These are phyloP conservation scores for Anarrhichthys ocellatus DNA, from an alignment of 2,113 vertebrate species.

Conservation along the genomic window DNA sequence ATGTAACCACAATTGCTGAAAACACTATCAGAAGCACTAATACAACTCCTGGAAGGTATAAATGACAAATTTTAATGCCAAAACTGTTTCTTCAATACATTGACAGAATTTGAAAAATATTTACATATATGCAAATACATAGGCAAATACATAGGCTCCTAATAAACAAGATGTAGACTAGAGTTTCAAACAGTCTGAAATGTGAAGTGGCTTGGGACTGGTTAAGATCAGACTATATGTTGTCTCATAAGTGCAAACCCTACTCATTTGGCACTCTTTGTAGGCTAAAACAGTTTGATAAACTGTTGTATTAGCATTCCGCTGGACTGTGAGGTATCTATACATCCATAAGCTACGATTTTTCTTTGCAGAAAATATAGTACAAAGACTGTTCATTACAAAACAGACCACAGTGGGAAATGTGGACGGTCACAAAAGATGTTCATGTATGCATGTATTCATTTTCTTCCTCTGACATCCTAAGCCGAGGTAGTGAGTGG, in stretches of 20 bases:
- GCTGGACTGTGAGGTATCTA: not conserved
- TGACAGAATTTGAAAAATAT: not conserved
- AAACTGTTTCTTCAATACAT: constrained; percentile 5
- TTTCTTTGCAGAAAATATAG: not conserved
- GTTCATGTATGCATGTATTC: not conserved
- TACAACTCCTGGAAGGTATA: not conserved
- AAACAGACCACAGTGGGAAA: constrained; percentile 4
- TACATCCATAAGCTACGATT: not conserved
- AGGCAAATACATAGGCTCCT: constrained; percentile 3
- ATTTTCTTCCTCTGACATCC: not conserved
- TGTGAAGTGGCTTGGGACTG: not conserved
- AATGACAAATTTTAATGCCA: constrained; percentile 11
- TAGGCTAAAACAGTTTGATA: not conserved
- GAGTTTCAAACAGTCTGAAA: constrained; percentile 8
- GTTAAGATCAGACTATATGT: not conserved
- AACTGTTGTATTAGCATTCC: not conserved
- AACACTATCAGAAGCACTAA: not conserved
- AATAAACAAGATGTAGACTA: not conserved
- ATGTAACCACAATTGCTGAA: not conserved
- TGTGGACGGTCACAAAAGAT: constrained; percentile 17
- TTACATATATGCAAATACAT: constrained; percentile 1
- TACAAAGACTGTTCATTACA: not conserved
- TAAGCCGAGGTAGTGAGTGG: not conserved
- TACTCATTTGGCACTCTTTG: constrained; percentile 52
- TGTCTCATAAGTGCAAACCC: not conserved